Base-by-base conservation (phyloP, 2,888 invertebrate genomes). In the Agrochola macilenta region DNA sequence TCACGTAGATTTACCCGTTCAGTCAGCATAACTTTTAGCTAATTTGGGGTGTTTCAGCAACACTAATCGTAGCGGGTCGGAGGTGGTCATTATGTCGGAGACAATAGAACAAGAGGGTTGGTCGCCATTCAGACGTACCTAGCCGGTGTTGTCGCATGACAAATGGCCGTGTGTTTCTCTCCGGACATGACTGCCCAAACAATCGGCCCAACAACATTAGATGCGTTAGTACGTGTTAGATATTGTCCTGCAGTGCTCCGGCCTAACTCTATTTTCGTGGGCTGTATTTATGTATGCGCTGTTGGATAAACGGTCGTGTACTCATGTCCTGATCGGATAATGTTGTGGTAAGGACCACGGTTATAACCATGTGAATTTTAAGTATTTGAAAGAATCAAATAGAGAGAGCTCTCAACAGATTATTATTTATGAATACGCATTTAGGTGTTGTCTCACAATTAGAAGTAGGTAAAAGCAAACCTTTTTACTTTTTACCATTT, bases 101-200 rank as follows among this genome's bases (percentile, higher is more conserved):
- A 93, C 92, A 93, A 94, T 92, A 84, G 92, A 84, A 85, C 90
- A 91, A 90, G 91, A 89, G 88, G 89, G 84, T 39, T 83, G 89
- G 85, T 78, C 89, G 84, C 91, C 90, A 92, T 93, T 93, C 92
- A 93, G 88, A 89, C 89, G 89, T 89, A 79, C 85, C 87, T 84
- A 84, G 85, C 85, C 87, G 78, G 88, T 86, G 90, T 91, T 89
- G 88, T 89, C 89, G 84, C 87, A 92, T 94, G 94, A 94, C 93
- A 93, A 94, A 94, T 93, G 91, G 91, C 89, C 79, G 86, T 89
- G 89, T 92, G 90, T 90, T 91, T 87, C 90, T 89, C 89, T 79
- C 88, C 88, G 91, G 91, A 91, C 91, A 91, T 86, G 90, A 86
- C 89, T 87, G 85, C 88, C 89, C 88, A 90, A 89, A 93, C 92